Conservation (phyloP, 1,140 invertebrate genomes). For the Formica exsecta region DNA sequence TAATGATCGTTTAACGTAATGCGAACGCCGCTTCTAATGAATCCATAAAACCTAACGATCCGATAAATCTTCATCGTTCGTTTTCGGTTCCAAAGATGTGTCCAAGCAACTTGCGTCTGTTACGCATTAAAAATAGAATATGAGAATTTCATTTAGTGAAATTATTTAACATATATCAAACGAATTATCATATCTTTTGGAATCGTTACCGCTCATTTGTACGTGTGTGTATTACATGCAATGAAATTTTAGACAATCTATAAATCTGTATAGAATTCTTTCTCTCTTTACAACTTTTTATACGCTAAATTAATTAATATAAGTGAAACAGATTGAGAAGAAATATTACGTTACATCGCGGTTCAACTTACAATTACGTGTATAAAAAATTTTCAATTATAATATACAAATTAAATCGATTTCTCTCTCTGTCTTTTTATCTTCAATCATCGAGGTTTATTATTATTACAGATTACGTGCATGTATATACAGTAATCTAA, state of each 20-base stretch:
- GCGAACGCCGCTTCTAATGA: background rate
- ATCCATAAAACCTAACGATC: slow-evolving; percentile 42
- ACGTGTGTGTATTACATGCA: no score
- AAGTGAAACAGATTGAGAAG: background rate
- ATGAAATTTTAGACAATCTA: background rate
- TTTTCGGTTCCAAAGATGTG: background rate
- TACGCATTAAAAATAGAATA: slow-evolving; percentile 38
- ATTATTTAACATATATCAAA: slow-evolving; percentile 20
- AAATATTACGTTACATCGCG: background rate
- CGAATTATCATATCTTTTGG: background rate
- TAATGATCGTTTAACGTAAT: background rate
- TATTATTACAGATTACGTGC: slow-evolving; percentile 10
- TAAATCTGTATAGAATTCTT: background rate
- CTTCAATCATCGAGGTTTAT: background rate
- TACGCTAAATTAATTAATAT: background rate
- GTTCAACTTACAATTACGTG: background rate
- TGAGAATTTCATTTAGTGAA: slow-evolving; percentile 15
- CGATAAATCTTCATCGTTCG: slow-evolving; percentile 34
- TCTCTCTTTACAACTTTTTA: background rate
- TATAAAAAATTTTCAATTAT: background rate
- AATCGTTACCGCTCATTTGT: background rate
- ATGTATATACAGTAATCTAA: slow-evolving; percentile 1
- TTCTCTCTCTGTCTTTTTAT: background rate
- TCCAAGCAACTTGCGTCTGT: slow-evolving; percentile 17
- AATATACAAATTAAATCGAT: background rate